Evolutionary conservation across 2,113 vertebrate species (phyloP), one percentile per base, ranked within the genome.

Genomic region (Microcebus murinus): DNA sequence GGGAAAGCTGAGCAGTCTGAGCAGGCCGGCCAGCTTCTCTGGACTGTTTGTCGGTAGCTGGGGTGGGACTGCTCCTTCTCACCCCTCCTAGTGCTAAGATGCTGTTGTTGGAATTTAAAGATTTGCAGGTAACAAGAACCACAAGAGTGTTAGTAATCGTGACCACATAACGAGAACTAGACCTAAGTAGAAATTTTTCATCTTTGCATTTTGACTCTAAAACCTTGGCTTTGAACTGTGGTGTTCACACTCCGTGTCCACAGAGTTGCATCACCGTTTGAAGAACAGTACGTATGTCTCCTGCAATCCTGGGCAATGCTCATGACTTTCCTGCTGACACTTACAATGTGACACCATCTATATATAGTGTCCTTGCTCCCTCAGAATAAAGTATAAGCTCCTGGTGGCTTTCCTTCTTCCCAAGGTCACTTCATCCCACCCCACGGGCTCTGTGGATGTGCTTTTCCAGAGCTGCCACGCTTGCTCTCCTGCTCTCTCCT

Each of bases 361-460:
- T 73, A 10, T 4, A 4, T 6, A 36, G 52, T 9, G 61, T 63
- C 15, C 71, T 45, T 48, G 48, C 14, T 36, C 31, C 29, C 29
- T 59, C 7, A 45, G 57, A 81, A 84, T 36, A 14, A 59, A 80
- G 31, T 29, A 20, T 45, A 74, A 11, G 3, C 7, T 74, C 63
- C 68, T 25, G 17, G 27, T 57, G 55, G 42, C 36, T 63, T 63
- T 74, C 59, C 77, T 52, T 67, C 29, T 39, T 52, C 36, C 34
- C 23, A 17, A 23, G 31, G 21, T 65, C 65, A 65, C 29, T 8
- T 42, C 42, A 71, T n/a, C 9, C 27, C 61, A 23, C 23, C 27
- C 7, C 2, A 36, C 0, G 48, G 70, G 4, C 10, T 4, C 31
- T 2, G 2, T 2, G 11, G 70, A 55, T 11, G 7, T 8, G 11